phyloP scores from a whole-genome alignment of 2,797 vertebrate genomes.

The Poliocrania exsul region DNA sequence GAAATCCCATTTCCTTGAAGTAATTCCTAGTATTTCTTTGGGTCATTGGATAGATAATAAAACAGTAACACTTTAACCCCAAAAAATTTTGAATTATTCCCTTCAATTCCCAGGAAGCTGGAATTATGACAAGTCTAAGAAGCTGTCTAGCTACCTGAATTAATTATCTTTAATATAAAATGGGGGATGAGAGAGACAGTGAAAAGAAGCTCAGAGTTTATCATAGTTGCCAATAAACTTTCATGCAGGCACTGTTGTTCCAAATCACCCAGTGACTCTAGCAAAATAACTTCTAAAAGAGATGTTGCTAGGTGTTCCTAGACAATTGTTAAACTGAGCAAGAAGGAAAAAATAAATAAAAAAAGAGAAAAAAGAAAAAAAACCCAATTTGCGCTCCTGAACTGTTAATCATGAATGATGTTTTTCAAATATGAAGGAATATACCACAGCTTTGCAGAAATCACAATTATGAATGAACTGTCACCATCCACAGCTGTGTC shows the following conservation, averaged over 20 bases:
- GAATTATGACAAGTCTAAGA: background rate
- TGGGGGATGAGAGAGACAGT: accelerated
- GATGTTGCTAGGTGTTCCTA: background rate
- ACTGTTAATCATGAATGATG: background rate
- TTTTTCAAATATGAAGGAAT: background rate
- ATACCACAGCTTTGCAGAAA: background rate
- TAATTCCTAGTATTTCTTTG: background rate
- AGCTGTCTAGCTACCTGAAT: background rate
- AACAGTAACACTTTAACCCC: background rate
- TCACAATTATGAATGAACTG: background rate
- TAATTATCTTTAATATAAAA: background rate
- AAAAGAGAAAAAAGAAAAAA: no score
- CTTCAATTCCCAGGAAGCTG: background rate
- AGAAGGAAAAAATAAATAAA: background rate
- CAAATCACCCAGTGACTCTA: background rate
- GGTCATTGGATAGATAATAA: background rate
- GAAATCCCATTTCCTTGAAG: background rate
- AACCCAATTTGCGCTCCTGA: background rate
- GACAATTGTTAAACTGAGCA: background rate
- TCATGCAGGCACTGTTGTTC: background rate
- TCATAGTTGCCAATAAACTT: background rate
- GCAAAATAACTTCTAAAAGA: background rate
- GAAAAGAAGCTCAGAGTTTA: background rate
- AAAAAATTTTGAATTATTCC: background rate
- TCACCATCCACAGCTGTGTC: background rate